phyloP scores from a whole-genome alignment of 2,113 vertebrate genomes.

The Neotragus pygmaeus region DNA sequence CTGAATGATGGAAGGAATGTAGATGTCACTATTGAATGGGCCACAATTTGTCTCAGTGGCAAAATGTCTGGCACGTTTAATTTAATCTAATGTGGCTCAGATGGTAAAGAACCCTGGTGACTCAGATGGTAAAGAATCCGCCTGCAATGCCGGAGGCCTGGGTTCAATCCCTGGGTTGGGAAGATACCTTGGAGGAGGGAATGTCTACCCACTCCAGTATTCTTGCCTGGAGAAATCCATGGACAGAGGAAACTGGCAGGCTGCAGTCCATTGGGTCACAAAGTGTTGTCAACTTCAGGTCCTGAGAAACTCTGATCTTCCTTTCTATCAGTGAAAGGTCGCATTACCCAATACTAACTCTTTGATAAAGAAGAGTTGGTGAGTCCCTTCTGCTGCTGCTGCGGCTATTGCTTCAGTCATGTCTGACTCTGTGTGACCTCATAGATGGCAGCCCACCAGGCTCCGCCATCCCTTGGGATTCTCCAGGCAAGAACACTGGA shows the following conservation, averaged over 20 bases:
- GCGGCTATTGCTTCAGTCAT: accelerated
- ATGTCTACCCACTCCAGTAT: background rate
- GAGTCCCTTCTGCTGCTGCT: background rate
- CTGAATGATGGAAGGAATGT: background rate
- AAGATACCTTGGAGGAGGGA: background rate
- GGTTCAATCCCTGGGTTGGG: background rate
- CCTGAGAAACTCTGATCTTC: background rate
- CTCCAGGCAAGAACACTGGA: no score
- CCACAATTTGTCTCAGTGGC: background rate
- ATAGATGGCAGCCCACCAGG: accelerated
- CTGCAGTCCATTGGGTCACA: background rate
- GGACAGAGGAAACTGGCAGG: background rate
- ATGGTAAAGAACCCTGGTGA: background rate
- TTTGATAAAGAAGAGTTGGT: background rate
- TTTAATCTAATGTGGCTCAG: background rate
- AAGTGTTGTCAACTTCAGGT: background rate
- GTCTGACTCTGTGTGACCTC: no score
- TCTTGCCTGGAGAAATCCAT: background rate
- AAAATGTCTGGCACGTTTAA: background rate
- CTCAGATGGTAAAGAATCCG: background rate
- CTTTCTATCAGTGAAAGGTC: background rate
- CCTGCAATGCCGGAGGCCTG: accelerated
- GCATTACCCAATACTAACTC: background rate
- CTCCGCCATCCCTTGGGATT: no score
- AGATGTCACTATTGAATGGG: background rate